These are phyloP conservation scores for Phengaris arion DNA, from an alignment of 2,888 invertebrate genomes.

Conservation along the genomic window DNA sequence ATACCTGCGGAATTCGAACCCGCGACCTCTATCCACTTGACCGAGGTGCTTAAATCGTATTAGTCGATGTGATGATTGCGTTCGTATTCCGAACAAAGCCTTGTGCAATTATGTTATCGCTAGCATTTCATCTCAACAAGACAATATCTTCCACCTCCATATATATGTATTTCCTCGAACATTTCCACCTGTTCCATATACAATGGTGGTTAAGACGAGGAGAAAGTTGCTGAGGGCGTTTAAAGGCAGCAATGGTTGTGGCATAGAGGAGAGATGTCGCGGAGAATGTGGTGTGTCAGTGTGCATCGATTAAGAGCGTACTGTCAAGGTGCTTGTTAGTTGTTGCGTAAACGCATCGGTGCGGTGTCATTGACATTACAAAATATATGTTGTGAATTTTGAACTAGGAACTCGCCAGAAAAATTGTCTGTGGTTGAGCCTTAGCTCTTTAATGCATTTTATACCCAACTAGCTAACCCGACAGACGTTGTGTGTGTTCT, in stretches of 20 bases:
- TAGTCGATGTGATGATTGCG: slow-evolving; percentile 47
- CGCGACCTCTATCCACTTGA: slow-evolving; percentile 9
- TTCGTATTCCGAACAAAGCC: slow-evolving; percentile 65
- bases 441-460: neutral
- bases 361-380: slow-evolving; percentile 74
- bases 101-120: slow-evolving; percentile 72
- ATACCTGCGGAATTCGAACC: neutral
- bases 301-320: slow-evolving; percentile 55
- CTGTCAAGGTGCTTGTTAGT: slow-evolving; percentile 65
- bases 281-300: slow-evolving; percentile 53
- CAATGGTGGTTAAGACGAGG: slow-evolving; percentile 30
- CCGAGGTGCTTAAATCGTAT: slow-evolving; percentile 57
- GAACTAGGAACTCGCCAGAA: slow-evolving; percentile 47
- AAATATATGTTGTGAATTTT: slow-evolving; percentile 55
- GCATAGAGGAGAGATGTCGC: slow-evolving; percentile 41
- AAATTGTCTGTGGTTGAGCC: neutral
- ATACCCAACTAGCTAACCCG: neutral
- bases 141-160: slow-evolving; percentile 50
- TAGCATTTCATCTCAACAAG: slow-evolving; percentile 66
- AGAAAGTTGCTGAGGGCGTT: slow-evolving; percentile 30
- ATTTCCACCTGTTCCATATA: slow-evolving; percentile 30
- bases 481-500: too few relatives aligned
- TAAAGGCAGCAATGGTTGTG: slow-evolving; percentile 40
- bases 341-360: slow-evolving; percentile 68
- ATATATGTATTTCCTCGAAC: slow-evolving; percentile 41